These are phyloP conservation scores for Pyrgus malvae DNA, from an alignment of 2,888 invertebrate genomes.

Conservation along the genomic window DNA sequence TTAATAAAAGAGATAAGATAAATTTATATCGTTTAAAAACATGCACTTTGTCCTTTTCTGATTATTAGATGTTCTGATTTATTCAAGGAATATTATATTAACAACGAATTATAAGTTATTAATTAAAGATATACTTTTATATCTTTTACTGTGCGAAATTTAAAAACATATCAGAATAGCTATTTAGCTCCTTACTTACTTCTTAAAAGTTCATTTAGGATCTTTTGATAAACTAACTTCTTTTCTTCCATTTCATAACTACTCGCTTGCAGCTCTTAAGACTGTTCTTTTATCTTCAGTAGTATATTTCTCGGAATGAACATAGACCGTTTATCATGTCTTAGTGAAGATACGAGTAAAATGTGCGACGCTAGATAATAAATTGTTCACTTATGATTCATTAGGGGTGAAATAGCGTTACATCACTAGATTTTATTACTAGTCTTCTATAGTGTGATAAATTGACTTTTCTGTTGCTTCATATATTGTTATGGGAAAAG, in stretches of 20 bases:
- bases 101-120: too few species aligned
- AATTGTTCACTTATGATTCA: slow-evolving; percentile 19
- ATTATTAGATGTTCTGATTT: too few species aligned
- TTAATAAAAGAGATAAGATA: too few species aligned
- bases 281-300: not conserved
- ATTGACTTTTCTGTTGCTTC: not conserved
- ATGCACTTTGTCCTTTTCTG: too few species aligned
- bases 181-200: too few species aligned
- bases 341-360: slow-evolving; percentile 11
- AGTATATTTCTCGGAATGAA: slow-evolving; percentile 13
- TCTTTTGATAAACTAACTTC: too few species aligned
- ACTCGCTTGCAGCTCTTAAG: slow-evolving; percentile 46
- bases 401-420: slow-evolving; percentile 5
- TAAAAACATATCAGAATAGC: too few species aligned
- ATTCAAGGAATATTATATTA: too few species aligned
- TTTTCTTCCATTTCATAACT: not conserved
- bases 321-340: slow-evolving; percentile 4
- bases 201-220: too few species aligned
- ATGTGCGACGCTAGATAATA: slow-evolving; percentile 2
- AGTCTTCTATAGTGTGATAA: not conserved
- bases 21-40: too few species aligned
- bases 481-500: not conserved
- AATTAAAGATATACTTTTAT: too few species aligned
- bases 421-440: slow-evolving; percentile 6
- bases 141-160: too few species aligned